A percentile compares a stretch with the other conserved stretches of the same genome.
Evolutionary conservation across 2,797 vertebrate species (phyloP).

Genomic region (Tinamus major): DNA sequence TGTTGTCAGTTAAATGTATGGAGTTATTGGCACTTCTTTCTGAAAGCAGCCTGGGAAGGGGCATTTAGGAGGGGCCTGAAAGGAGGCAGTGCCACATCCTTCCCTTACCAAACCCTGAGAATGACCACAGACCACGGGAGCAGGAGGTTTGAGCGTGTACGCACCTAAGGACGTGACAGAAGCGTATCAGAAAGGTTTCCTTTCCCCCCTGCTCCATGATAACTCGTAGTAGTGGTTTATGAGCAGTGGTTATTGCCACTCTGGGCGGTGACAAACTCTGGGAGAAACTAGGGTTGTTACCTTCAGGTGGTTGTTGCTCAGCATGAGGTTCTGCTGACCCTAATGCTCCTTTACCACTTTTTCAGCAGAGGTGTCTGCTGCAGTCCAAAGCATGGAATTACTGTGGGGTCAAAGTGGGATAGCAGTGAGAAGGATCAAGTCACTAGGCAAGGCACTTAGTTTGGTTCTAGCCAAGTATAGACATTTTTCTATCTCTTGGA

Average conservation of each 20-base stretch:
- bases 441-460: not conserved
- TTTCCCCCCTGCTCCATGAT: not conserved
- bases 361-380: not conserved
- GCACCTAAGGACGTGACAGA: not conserved
- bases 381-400: not conserved
- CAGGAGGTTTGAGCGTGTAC: not conserved
- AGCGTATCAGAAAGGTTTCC: not conserved
- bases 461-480: not conserved
- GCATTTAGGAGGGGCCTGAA: not conserved
- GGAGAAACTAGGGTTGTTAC: not conserved
- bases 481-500: not conserved
- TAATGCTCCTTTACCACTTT: not conserved
- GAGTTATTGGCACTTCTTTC: not conserved
- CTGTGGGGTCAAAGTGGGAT: not conserved
- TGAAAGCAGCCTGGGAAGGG: not conserved
- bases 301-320: not conserved
- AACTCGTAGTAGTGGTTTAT: not conserved
- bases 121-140: not conserved
- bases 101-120: not conserved
- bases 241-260: not conserved
- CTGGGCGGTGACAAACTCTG: not conserved
- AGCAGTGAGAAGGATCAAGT: not conserved
- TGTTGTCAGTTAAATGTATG: accelerated
- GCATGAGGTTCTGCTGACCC: not conserved
- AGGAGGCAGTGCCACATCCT: not conserved